Percentiles rank a stretch among this genome's conserved stretches.
phyloP scores from a whole-genome alignment of 1,140 invertebrate species.

The Marisa cornuarietis region DNA sequence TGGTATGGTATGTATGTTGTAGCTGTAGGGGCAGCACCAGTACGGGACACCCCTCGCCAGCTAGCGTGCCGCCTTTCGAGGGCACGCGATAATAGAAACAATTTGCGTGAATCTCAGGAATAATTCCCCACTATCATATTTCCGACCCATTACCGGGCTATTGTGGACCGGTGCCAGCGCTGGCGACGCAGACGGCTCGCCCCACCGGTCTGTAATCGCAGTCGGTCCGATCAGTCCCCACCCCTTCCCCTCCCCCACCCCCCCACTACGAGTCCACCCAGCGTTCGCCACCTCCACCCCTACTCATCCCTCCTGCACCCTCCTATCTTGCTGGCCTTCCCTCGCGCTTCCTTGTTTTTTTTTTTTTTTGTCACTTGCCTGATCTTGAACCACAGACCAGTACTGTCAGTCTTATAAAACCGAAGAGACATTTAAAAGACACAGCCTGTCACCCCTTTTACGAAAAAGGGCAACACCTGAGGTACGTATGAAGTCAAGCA shows the following conservation, averaged over 20 bases:
- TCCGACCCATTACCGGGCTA: slow-evolving; percentile 9
- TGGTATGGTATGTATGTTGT: no score
- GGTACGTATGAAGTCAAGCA: no score
- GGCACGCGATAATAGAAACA: slow-evolving; percentile 16
- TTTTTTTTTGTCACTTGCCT: no score
- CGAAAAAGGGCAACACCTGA: no score
- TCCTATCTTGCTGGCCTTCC: no score
- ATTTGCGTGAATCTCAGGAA: slow-evolving; percentile 19
- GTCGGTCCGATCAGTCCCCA: not conserved
- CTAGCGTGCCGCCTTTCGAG: not conserved
- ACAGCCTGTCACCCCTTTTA: no score
- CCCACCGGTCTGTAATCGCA: slow-evolving; percentile 10
- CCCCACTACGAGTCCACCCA: not conserved
- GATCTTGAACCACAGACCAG: no score
- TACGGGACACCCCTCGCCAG: not conserved
- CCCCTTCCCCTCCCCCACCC: not conserved
- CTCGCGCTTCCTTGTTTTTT: no score
- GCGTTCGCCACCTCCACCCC: not conserved
- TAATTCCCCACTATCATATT: slow-evolving; percentile 21
- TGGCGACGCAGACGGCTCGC: slow-evolving; percentile 1
- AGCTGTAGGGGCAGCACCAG: no score
- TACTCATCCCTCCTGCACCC: not conserved
- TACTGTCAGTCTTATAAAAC: no score
- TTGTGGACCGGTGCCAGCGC: not conserved
- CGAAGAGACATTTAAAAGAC: no score